Evolutionary conservation across 2,797 vertebrate species (phyloP).

Genomic region (Pempheris klunzingeri): DNA sequence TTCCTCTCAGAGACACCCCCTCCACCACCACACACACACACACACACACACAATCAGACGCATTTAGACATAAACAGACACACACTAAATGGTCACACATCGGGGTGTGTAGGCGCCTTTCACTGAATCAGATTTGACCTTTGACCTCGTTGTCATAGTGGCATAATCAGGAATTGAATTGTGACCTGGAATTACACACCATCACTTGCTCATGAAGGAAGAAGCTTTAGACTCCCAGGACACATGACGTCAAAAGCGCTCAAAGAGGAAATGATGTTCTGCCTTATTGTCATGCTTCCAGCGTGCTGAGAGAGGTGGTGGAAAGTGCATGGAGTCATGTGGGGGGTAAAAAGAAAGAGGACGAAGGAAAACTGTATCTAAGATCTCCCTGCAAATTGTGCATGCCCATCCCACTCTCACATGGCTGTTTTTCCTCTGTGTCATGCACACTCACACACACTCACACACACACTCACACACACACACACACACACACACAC

Average conservation of each 20-base stretch:
- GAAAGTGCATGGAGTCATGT: constrained; percentile 24
- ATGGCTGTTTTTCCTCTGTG: constrained; percentile 15
- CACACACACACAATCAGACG: neutral
- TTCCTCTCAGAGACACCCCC: constrained; percentile 56
- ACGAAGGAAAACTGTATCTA: constrained; percentile 40
- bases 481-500: constrained; percentile 27
- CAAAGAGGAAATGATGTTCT: constrained; percentile 56
- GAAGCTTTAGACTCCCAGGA: constrained; percentile 17
- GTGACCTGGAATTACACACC: constrained; percentile 36
- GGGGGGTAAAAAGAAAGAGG: constrained; percentile 21
- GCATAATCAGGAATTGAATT: neutral
- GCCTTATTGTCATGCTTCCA: constrained; percentile 24
- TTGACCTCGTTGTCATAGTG: constrained; percentile 25
- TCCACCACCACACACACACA: constrained; percentile 1
- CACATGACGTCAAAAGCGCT: too few relatives aligned
- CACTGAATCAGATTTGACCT: constrained; percentile 25
- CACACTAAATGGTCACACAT: neutral
- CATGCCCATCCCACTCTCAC: constrained; percentile 28
- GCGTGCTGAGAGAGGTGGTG: constrained; percentile 13
- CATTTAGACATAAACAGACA: neutral
- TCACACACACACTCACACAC: constrained; percentile 24
- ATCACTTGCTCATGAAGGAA: constrained; percentile 35
- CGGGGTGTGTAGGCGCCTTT: neutral
- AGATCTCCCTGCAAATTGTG: constrained; percentile 40
- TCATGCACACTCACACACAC: neutral